Percentiles rank a stretch among this genome's conserved stretches.
phyloP scores from a whole-genome alignment of 2,113 vertebrate species.

The Pygoscelis adeliae region DNA sequence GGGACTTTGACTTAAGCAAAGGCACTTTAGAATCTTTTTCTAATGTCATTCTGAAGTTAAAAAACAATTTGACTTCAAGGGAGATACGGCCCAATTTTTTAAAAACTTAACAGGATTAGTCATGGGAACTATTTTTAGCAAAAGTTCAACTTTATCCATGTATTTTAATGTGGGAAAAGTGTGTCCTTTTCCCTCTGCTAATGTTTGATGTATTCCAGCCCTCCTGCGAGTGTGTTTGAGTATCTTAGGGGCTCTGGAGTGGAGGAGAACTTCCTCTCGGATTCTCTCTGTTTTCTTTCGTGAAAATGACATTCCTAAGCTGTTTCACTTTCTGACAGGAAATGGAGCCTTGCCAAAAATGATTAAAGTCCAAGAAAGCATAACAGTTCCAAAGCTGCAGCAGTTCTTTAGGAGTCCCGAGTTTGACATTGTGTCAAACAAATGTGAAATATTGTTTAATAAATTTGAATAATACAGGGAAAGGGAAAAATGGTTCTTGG shows the following conservation, averaged over 20 bases:
- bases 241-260: constrained; percentile 90
- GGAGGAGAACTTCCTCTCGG: constrained; percentile 97
- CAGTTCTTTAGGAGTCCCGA: constrained; percentile 83
- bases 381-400: constrained; percentile 87
- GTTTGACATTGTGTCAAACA: constrained; percentile 93
- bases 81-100: constrained; percentile 78
- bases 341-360: constrained; percentile 93
- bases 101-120: constrained; percentile 87
- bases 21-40: constrained; percentile 62
- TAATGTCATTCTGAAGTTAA: constrained; percentile 67
- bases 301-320: constrained; percentile 99
- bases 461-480: constrained; percentile 87
- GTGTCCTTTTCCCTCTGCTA: constrained; percentile 95
- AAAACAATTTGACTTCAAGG: constrained; percentile 79
- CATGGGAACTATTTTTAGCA: constrained; percentile 94
- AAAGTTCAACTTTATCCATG: constrained; percentile 94
- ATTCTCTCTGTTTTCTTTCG: constrained; percentile 99
- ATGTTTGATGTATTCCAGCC: constrained; percentile 99
- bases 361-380: constrained; percentile 96
- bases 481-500: constrained; percentile 81
- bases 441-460: constrained; percentile 91
- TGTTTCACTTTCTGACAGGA: constrained; percentile 99
- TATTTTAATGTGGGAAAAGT: constrained; percentile 99
- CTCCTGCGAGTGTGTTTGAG: constrained; percentile 85
- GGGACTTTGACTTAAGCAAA: constrained; percentile 55